Percentiles rank a stretch among this genome's conserved stretches.
Evolutionary conservation across 2,113 vertebrate genomes (phyloP).

Genomic region (Cacatua alba): DNA sequence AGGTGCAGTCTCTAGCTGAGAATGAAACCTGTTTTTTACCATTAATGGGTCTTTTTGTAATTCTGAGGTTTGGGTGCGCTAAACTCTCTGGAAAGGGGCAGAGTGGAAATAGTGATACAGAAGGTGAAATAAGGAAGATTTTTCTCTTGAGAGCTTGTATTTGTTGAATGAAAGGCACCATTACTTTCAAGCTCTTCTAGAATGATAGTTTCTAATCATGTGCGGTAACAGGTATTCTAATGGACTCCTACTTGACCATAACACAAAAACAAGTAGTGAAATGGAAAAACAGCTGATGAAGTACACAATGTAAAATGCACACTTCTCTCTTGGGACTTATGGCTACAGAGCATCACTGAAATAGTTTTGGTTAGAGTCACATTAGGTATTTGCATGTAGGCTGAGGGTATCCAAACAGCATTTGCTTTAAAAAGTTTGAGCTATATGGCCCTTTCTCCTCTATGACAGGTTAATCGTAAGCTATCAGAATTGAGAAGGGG

Average conservation of each 20-base stretch:
- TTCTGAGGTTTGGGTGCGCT: neutral
- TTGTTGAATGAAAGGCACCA: neutral
- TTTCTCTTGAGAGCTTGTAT: neutral
- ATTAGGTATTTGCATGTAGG: neutral
- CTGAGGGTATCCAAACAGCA: neutral
- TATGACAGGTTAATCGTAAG: neutral
- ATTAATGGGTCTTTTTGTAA: neutral
- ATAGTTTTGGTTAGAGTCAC: neutral
- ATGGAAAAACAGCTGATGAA: neutral
- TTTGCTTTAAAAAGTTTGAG: neutral
- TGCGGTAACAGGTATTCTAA: neutral
- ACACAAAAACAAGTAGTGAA: neutral
- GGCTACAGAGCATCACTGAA: neutral
- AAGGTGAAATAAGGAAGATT: neutral
- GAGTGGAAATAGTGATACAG: neutral
- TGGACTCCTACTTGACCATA: neutral
- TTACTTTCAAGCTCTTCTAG: neutral
- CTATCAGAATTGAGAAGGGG: neutral
- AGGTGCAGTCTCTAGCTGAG: neutral
- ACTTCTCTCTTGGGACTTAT: neutral
- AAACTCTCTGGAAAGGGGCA: neutral
- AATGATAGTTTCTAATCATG: neutral
- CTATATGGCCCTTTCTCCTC: neutral
- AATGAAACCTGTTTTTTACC: neutral
- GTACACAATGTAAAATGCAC: neutral